Conservation (phyloP, 2,888 invertebrate species). For the Bruchidius siliquastri region DNA sequence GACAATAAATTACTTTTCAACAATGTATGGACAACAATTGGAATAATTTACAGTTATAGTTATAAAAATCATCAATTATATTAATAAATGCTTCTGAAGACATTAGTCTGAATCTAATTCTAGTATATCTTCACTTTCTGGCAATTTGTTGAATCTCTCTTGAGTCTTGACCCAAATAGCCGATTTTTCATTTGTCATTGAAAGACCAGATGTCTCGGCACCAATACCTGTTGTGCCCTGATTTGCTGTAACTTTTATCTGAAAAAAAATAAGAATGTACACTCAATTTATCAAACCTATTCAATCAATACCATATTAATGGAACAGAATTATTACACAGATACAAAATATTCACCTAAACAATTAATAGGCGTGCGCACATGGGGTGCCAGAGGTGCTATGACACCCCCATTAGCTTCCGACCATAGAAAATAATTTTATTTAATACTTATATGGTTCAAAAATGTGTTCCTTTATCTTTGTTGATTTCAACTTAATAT, state of each 20-base stretch:
- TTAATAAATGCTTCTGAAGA: background rate
- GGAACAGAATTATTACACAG: no score
- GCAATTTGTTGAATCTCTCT: constrained; percentile 34
- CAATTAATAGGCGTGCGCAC: no score
- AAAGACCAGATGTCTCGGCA: constrained; percentile 7
- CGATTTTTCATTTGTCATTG: constrained; percentile 20
- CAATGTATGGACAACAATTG: background rate
- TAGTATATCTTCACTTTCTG: constrained; percentile 20
- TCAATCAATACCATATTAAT: no score
- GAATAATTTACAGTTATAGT: background rate
- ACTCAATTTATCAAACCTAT: no score
- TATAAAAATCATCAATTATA: background rate
- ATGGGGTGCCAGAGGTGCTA: no score
- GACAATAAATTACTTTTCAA: background rate
- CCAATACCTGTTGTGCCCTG: constrained; percentile 35
- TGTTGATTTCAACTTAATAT: no score
- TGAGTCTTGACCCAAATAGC: constrained; percentile 36
- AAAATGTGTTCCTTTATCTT: no score
- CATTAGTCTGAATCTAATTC: constrained; percentile 14
- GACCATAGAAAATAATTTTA: no score
- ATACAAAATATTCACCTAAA: no score
- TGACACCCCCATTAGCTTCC: no score
- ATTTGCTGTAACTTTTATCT: constrained; percentile 32
- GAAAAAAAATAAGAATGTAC: constrained; percentile 16
- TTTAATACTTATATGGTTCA: no score